Evolutionary conservation across 1,140 invertebrate species (phyloP), one percentile per base, ranked within the genome.

Genomic region (Ruditapes philippinarum): DNA sequence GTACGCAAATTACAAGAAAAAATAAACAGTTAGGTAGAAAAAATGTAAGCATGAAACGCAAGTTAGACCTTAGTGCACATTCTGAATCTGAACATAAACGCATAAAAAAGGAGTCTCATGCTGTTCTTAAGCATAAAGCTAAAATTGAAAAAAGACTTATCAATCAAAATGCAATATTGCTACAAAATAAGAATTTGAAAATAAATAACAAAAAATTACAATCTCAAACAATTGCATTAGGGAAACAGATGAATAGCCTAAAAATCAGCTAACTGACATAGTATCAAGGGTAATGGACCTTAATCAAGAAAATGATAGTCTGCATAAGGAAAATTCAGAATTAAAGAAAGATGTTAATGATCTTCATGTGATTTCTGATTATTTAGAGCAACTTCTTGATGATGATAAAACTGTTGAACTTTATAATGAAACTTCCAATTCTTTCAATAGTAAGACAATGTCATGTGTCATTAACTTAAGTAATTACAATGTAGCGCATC

Each of bases 21-120:
- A 83, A 68, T 31, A 70, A 83, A 38, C 65, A 68, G 40, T 22
- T 70, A 17, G 70, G 42, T 38, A 83, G 81, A 83, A 83, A 83
- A 49, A 22, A 65, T 7, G 60, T 65, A 70, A 68, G 81, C 12
- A 70, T 42, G 28, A 60, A 70, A 40, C 62, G 40, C 28, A 38
- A 70, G 70, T 40, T 68, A 49, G 42, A 68, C 49, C 80, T 31
- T 5, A 28, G 19, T 60, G 19, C 54, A 4, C 7, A 60, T n/a
- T 11, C 19, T 5, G 25, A 28, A n/a, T 22, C 19, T 60, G 54
- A 60, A n/a, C 3, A 11, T n/a, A 60, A 60, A 60, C 19, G 54
- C 4, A 11, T 60, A 28, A 60, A 60, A 28, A 60, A 60, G n/a
- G 54, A 60, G 7, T n/a, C 19, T 9, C 4, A n/a, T 5, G 5